phyloP scores from a whole-genome alignment of 2,888 invertebrate species.

The Sminthurinus aureus region DNA sequence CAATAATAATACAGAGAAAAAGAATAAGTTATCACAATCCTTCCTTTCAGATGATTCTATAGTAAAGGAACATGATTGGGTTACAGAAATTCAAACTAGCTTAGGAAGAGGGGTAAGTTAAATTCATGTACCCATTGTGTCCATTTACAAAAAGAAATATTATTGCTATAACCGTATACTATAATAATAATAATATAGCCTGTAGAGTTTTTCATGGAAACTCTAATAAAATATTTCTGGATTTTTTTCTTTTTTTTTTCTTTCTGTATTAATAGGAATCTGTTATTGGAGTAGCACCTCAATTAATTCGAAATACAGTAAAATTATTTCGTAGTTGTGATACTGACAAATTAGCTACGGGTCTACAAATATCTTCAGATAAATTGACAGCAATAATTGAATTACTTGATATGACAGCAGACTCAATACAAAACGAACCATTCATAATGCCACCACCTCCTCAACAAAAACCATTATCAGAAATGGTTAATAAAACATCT shows the following conservation, averaged over 20 bases:
- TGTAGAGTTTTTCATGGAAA: neutral
- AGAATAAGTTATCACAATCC: neutral
- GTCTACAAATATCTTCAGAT: constrained; percentile 45
- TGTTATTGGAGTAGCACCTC: constrained; percentile 35
- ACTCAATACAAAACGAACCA: constrained; percentile 24
- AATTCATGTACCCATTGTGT: neutral
- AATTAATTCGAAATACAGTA: constrained; percentile 40
- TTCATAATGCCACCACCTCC: neutral
- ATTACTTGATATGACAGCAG: constrained; percentile 47
- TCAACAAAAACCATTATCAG: constrained; percentile 3
- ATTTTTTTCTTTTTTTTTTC: neutral
- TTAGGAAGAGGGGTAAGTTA: constrained; percentile 38
- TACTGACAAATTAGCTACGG: constrained; percentile 38
- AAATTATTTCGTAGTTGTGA: constrained; percentile 47
- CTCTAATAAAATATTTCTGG: neutral
- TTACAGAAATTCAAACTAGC: constrained; percentile 25
- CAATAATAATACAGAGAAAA: neutral
- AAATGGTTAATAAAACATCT: neutral
- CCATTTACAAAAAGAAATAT: neutral
- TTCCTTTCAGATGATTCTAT: neutral
- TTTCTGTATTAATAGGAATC: constrained; percentile 32
- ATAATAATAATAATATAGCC: too few species aligned
- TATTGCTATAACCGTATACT: too few species aligned
- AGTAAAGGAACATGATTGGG: constrained; percentile 20
- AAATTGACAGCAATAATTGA: constrained; percentile 47